Evolutionary conservation across 2,888 invertebrate species (phyloP).

Genomic region (Bursaphelenchus okinawaensis): DNA sequence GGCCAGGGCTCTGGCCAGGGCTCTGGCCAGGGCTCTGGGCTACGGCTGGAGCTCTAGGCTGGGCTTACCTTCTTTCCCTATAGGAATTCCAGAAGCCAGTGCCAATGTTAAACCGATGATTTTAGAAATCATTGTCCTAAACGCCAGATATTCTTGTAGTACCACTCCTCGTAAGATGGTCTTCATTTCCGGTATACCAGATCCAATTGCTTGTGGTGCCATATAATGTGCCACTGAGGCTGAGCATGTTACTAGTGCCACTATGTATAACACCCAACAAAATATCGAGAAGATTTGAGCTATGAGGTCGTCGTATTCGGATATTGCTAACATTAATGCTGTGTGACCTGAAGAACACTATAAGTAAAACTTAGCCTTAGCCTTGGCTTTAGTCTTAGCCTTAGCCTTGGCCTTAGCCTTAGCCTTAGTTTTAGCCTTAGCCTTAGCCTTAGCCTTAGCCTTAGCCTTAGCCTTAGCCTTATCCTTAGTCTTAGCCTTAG

Average conservation of each 20-base stretch:
- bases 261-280: constrained; percentile 79
- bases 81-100: constrained; percentile 86
- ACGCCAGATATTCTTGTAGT: constrained; percentile 91
- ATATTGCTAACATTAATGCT: constrained; percentile 11
- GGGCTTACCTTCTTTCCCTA: constrained; percentile 69
- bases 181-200: constrained; percentile 64
- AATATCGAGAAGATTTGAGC: background rate
- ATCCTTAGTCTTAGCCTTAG: too few relatives aligned
- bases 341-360: constrained; percentile 19
- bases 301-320: background rate
- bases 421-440: too few relatives aligned
- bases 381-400: too few relatives aligned
- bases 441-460: too few relatives aligned
- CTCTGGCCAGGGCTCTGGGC: background rate
- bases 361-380: background rate
- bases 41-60: background rate
- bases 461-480: background rate
- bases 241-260: constrained; percentile 84
- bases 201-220: constrained; percentile 86
- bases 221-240: constrained; percentile 92
- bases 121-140: constrained; percentile 86
- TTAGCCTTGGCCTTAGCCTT: too few relatives aligned
- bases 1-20: too few relatives aligned
- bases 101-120: constrained; percentile 88
- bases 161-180: constrained; percentile 89